A percentile compares a stretch with the other conserved stretches of the same genome.
Evolutionary conservation across 2,797 vertebrate species (phyloP).

Genomic region (Periophthalmus magnuspinnatus): DNA sequence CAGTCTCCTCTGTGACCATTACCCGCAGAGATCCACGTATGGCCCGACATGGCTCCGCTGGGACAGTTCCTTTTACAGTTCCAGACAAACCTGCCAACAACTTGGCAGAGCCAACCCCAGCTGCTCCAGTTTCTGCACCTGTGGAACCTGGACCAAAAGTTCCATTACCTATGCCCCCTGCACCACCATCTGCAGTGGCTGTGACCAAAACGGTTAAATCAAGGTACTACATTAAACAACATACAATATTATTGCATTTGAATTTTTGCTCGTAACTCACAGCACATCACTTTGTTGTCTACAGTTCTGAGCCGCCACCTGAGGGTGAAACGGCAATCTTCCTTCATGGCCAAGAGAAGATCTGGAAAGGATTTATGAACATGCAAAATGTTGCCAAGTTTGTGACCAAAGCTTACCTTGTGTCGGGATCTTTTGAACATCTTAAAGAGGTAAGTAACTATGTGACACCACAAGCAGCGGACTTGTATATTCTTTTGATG

Average conservation of each 20-base stretch:
- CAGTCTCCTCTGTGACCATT: conserved; percentile 84
- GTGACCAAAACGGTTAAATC: conserved; percentile 51
- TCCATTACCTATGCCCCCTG: conserved; percentile 69
- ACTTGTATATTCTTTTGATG: too few relatives aligned
- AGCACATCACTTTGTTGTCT: conserved; percentile 50
- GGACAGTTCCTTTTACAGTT: conserved; percentile 29
- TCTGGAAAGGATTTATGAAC: conserved; percentile 99
- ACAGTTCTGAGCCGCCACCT: conserved; percentile 83
- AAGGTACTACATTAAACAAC: conserved; percentile 44
- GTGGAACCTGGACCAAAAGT: conserved; percentile 54
- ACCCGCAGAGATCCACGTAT: conserved; percentile 92
- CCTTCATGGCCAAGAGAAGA: conserved; percentile 89
- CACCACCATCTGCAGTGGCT: conserved; percentile 43
- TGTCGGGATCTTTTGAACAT: conserved; percentile 94
- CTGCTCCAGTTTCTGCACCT: conserved; percentile 27
- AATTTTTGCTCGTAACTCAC: conserved; percentile 3
- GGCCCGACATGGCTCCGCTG: conserved; percentile 72
- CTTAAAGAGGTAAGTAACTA: conserved; percentile 87
- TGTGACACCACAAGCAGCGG: background rate
- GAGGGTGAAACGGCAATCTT: conserved; percentile 93
- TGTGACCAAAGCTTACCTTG: conserved; percentile 97
- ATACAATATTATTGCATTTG: background rate
- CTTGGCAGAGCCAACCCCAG: conserved; percentile 32
- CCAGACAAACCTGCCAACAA: conserved; percentile 54
- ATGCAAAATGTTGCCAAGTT: conserved; percentile 98